A percentile compares a stretch with the other conserved stretches of the same genome.
Conservation (phyloP, 2,113 vertebrate species). For the Anhinga rufa region DNA sequence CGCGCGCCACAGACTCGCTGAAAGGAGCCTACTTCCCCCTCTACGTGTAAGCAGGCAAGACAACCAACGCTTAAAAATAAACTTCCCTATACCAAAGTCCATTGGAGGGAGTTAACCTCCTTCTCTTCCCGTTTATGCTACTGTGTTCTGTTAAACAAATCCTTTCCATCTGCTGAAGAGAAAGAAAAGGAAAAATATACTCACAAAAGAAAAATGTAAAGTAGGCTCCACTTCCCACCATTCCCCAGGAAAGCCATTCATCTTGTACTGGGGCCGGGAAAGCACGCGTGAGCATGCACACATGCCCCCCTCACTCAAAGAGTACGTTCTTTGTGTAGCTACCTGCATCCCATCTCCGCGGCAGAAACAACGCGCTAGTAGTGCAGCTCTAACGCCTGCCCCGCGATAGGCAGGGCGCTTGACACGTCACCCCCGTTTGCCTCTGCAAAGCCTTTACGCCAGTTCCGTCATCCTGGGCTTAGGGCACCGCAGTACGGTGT, state of each 20-base stretch:
- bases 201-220: neutral
- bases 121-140: neutral
- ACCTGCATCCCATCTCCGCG: neutral
- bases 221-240: neutral
- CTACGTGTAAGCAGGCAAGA: neutral
- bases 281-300: neutral
- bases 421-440: accelerated
- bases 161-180: neutral
- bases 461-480: accelerated
- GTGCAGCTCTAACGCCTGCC: neutral
- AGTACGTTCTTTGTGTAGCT: accelerated
- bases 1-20: neutral
- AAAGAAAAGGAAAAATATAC: neutral
- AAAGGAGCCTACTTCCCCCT: neutral
- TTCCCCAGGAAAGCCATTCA: neutral
- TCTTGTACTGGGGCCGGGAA: accelerated
- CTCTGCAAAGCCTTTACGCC: neutral
- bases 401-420: neutral
- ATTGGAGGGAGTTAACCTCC: neutral
- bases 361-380: accelerated
- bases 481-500: accelerated
- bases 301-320: neutral
- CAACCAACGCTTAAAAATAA: neutral
- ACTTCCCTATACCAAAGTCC: neutral
- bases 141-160: neutral